phyloP scores from a whole-genome alignment of 1,140 invertebrate genomes.

The Macrobrachium nipponense region DNA sequence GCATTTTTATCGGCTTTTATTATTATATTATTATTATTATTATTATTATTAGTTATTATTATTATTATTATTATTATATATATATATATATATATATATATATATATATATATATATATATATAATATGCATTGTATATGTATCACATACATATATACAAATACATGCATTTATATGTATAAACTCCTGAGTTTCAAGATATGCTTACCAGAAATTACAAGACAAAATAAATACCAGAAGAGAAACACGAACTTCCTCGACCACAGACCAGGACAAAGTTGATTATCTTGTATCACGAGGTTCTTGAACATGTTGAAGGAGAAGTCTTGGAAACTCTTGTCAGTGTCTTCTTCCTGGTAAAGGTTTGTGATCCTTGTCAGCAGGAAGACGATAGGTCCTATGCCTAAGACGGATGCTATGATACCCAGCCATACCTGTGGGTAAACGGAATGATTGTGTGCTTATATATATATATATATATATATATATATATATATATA shows the following conservation, averaged over 20 bases:
- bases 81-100: constrained; percentile 18
- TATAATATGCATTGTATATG: neutral
- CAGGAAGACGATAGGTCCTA: too few species aligned
- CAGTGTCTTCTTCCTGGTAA: too few species aligned
- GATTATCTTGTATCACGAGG: too few species aligned
- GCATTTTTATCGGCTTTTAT: too few species aligned
- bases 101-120: neutral
- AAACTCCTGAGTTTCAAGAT: neutral
- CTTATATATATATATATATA: neutral
- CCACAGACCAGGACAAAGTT: too few species aligned
- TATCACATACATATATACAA: neutral
- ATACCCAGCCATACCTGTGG: neutral
- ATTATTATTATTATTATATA: too few species aligned
- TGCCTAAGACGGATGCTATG: neutral
- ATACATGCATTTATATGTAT: neutral
- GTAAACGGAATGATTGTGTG: neutral
- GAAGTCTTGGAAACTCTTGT: too few species aligned
- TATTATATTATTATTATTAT: too few species aligned
- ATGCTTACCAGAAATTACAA: neutral
- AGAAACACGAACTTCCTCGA: too few species aligned
- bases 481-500: constrained; percentile 16
- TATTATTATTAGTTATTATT: too few species aligned
- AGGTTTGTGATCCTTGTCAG: too few species aligned
- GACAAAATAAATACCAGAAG: neutral
- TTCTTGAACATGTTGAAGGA: too few species aligned